These are phyloP conservation scores for Cybosia mesomella DNA, from an alignment of 2,888 invertebrate species.

Conservation along the genomic window DNA sequence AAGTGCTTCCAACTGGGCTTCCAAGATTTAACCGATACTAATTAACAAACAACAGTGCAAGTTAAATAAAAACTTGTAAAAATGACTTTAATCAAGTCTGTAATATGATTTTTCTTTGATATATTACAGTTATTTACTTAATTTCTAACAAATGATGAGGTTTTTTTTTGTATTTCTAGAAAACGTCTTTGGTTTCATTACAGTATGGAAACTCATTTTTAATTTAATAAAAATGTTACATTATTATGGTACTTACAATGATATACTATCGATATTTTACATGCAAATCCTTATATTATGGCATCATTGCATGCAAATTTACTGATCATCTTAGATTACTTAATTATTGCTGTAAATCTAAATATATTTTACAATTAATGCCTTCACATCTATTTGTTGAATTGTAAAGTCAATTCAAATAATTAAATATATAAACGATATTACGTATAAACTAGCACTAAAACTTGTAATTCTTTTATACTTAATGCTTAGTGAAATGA, in stretches of 20 bases:
- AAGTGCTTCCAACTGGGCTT: too few species aligned
- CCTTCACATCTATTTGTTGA: not conserved
- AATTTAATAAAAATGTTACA: not conserved
- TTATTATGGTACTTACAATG: slow-evolving; percentile 39
- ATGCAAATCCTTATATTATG: not conserved
- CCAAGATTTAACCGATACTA: too few species aligned
- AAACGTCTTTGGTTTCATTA: slow-evolving; percentile 22
- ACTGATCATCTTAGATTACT: slow-evolving; percentile 16
- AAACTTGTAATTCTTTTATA: not conserved
- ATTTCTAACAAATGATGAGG: not conserved
- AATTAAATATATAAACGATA: not conserved
- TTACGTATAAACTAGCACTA: not conserved
- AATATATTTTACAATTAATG: not conserved
- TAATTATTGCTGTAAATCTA: not conserved
- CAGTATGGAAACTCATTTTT: not conserved
- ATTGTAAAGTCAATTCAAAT: slow-evolving; percentile 2
- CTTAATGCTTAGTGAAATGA: slow-evolving; percentile 18
- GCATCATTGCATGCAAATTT: not conserved
- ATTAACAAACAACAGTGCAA: too few species aligned
- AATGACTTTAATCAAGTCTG: not conserved
- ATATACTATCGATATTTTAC: slow-evolving; percentile 18
- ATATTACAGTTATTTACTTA: not conserved
- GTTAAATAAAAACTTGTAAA: too few species aligned
- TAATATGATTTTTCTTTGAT: not conserved
- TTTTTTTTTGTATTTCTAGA: not conserved